These are phyloP conservation scores for Phrynosoma blainvillii DNA, from an alignment of 2,113 vertebrate genomes.

Conservation along the genomic window DNA sequence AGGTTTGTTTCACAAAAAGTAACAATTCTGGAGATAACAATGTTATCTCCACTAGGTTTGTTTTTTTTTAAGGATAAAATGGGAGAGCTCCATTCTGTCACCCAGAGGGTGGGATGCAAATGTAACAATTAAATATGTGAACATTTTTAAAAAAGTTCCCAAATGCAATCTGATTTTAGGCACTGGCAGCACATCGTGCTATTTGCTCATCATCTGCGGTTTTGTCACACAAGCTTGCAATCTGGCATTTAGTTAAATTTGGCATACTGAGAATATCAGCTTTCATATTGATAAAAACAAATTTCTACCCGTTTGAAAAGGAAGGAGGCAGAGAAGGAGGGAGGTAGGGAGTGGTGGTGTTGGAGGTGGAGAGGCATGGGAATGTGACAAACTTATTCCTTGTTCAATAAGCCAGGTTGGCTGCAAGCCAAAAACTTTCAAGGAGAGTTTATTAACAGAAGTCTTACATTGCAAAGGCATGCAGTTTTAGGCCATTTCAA, in stretches of 20 bases:
- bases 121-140: slow-evolving; percentile 8
- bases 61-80: neutral
- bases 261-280: slow-evolving; percentile 27
- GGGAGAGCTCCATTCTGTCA: neutral
- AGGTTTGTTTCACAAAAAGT: neutral
- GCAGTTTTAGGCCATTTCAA: neutral
- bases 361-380: neutral
- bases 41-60: neutral
- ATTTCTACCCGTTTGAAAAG: neutral
- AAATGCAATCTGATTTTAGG: neutral
- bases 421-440: slow-evolving; percentile 1
- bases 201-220: slow-evolving; percentile 22
- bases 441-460: neutral
- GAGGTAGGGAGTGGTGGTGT: neutral
- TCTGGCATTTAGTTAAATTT: slow-evolving; percentile 38
- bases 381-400: neutral
- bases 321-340: neutral
- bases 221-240: slow-evolving; percentile 28
- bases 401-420: neutral
- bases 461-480: neutral
- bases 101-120: neutral
- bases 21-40: neutral
- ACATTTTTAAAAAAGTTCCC: neutral
- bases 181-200: neutral
- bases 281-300: slow-evolving; percentile 36